phyloP scores from a whole-genome alignment of 2,888 invertebrate genomes.

The Muschampia plurimacula region DNA sequence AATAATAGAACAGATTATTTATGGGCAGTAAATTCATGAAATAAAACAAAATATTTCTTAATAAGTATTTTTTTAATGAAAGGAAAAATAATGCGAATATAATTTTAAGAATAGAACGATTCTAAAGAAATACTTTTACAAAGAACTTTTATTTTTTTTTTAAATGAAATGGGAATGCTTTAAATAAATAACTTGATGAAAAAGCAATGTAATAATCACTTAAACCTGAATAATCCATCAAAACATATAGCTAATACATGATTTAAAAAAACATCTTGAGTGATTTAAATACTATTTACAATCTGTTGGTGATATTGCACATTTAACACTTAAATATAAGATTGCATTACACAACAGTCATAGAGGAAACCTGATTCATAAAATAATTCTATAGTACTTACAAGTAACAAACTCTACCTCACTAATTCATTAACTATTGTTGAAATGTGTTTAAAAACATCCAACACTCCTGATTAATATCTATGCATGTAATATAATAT shows the following conservation, averaged over 20 bases:
- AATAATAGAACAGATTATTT: not conserved
- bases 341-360: conserved; percentile 59
- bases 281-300: conserved; percentile 68
- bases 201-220: conserved; percentile 61
- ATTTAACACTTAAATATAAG: conserved; percentile 81
- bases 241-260: conserved; percentile 57
- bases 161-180: conserved; percentile 75
- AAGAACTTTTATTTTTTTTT: conserved; percentile 61
- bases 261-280: conserved; percentile 53
- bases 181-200: conserved; percentile 74
- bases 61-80: conserved; percentile 75
- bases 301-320: conserved; percentile 76
- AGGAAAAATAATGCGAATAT: conserved; percentile 81
- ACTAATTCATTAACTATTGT: conserved; percentile 27
- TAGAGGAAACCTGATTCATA: conserved; percentile 38
- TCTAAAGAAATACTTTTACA: conserved; percentile 75
- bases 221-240: conserved; percentile 58
- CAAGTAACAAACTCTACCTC: conserved; percentile 49
- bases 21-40: conserved; percentile 31
- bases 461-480: conserved; percentile 18
- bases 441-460: conserved; percentile 27
- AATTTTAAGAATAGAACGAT: conserved; percentile 80
- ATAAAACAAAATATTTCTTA: conserved; percentile 53
- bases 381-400: conserved; percentile 38
- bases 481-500: conserved; percentile 15